Percentiles rank a stretch among this genome's conserved stretches.
Evolutionary conservation across 2,888 invertebrate genomes (phyloP).

Genomic region (Stenchaetothrips biformis): DNA sequence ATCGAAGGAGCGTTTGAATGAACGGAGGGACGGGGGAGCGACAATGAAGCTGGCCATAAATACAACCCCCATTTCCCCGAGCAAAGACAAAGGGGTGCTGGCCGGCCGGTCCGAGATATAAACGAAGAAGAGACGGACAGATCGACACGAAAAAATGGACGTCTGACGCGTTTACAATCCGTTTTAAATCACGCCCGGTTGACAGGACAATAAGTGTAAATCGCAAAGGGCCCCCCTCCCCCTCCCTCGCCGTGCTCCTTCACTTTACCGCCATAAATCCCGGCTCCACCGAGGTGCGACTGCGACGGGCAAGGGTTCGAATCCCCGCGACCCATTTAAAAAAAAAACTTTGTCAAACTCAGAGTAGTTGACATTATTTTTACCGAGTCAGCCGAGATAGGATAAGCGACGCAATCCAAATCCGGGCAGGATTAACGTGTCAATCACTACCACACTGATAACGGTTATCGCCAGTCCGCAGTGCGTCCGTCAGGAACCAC

Average conservation of each 20-base stretch:
- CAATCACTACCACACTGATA: not conserved
- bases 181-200: not conserved
- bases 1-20: no score
- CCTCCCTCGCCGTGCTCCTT: no score
- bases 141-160: no score
- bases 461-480: not conserved
- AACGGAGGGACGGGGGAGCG: no score
- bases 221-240: not conserved
- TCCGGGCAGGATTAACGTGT: not conserved
- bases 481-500: no score
- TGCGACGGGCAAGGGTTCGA: not conserved
- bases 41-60: no score
- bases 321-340: not conserved
- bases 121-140: no score
- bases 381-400: not conserved
- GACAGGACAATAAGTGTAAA: constrained; percentile 1
- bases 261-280: not conserved
- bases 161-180: not conserved
- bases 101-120: no score
- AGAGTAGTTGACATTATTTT: not conserved
- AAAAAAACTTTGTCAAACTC: not conserved
- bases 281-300: not conserved
- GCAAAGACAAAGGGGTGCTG: no score
- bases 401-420: constrained; percentile 8
- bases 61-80: no score